Evolutionary conservation across 2,888 invertebrate species (phyloP), one percentile per base, ranked within the genome.

Genomic region (Lithophane semibrunnea): DNA sequence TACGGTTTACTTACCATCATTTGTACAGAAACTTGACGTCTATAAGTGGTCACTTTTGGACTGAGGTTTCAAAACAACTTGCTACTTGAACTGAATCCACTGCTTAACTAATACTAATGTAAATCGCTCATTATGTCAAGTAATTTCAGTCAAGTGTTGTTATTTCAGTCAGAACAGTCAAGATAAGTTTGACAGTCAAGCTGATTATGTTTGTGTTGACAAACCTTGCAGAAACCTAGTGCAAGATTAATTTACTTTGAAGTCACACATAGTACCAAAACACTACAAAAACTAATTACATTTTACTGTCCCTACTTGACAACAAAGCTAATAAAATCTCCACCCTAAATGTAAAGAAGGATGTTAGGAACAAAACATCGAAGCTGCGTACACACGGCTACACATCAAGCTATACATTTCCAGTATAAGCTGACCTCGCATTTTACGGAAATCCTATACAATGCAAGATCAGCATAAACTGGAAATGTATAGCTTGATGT

Each of bases 241-340:
- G 0, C 24, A 37, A 5, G 42, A 54, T 44, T 16, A 16, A 24
- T 54, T 42, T 49, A 37, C 47, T 73, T 74, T 75, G 8, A 42
- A 58, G n/a, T 49, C 49, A 7, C 9, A 42, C n/a, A 58, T 29
- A 42, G 7, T 42, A n/a, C 13, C n/a, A 67, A 42, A 78, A 52
- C n/a, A 52, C 66, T 21, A 13, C 5, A 52, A 80, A 80, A 80
- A 66, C 13, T 3, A 69, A 77, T 71, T 67, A 63, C 49, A 63
- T 79, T 75, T 68, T n/a, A 44, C 7, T 65, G 24, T 70, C 29
- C 44, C n/a, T 47, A 54, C 69, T 83, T 73, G 63, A 79, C 44
- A 83, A 29, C 67, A 77, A 49, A 63, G 47, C 66, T 68, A 79
- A 83, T 71, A 73, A 73, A 76, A 71, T 37, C 54, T 52, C 58